These are phyloP conservation scores for Plebejus anna DNA, from an alignment of 2,888 invertebrate species.

Conservation along the genomic window DNA sequence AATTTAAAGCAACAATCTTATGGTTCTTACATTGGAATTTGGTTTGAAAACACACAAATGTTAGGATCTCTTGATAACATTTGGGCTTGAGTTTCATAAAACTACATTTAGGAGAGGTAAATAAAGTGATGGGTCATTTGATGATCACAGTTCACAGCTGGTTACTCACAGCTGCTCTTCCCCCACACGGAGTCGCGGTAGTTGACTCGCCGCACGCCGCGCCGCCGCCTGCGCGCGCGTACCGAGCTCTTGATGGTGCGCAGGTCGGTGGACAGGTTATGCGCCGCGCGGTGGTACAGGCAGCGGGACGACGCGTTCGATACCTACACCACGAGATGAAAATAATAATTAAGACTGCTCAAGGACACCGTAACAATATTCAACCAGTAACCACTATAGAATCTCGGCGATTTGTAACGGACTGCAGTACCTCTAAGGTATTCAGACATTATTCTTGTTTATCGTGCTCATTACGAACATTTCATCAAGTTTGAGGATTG, in stretches of 20 bases:
- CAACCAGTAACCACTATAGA: neutral
- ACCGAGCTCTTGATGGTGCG: constrained; percentile 44
- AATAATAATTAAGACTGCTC: neutral
- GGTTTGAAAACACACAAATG: too few species aligned
- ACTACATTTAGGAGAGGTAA: too few species aligned
- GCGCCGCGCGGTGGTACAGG: constrained; percentile 60
- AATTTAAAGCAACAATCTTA: neutral
- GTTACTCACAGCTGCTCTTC: constrained; percentile 48
- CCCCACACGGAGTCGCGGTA: constrained; percentile 70
- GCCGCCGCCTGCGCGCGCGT: constrained; percentile 56
- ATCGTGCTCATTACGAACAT: neutral
- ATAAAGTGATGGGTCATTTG: too few species aligned
- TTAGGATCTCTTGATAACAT: too few species aligned
- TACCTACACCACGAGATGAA: constrained; percentile 45
- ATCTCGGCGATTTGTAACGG: neutral
- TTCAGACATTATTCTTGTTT: too few species aligned
- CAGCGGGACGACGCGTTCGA: constrained; percentile 69
- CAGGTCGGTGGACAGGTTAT: constrained; percentile 58
- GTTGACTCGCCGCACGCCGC: constrained; percentile 55
- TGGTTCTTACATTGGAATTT: too few species aligned
- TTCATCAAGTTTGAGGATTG: neutral
- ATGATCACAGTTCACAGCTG: too few species aligned
- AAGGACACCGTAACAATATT: neutral
- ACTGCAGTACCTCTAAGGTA: too few species aligned
- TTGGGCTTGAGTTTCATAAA: too few species aligned